Conservation (phyloP, 2,888 invertebrate species). For the Conchocele bisecta region DNA sequence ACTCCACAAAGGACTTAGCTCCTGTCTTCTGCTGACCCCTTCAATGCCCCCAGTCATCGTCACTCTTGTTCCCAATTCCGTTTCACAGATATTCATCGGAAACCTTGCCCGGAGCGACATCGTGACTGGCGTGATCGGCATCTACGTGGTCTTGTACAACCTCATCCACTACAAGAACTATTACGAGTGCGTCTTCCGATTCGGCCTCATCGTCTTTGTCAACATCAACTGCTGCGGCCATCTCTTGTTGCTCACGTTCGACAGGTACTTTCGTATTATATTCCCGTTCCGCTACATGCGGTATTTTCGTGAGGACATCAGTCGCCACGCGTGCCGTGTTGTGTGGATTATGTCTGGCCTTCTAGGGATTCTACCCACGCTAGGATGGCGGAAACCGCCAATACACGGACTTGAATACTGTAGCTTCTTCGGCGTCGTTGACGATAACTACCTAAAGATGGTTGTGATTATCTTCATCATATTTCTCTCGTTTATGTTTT, state of each 20-base stretch:
- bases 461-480: neutral
- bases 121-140: conserved; percentile 19
- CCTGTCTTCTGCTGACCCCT: too few relatives aligned
- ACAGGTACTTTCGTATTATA: conserved; percentile 35
- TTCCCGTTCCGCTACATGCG: conserved; percentile 16
- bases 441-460: neutral
- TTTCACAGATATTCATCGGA: conserved; percentile 28
- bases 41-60: too few relatives aligned
- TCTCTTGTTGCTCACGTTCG: conserved; percentile 27
- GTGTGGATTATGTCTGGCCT: conserved; percentile 11
- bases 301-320: conserved; percentile 8
- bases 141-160: conserved; percentile 24
- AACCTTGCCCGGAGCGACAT: conserved; percentile 28
- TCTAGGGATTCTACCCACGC: conserved; percentile 8
- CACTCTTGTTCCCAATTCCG: too few relatives aligned
- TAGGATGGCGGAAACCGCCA: conserved; percentile 17
- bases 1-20: too few relatives aligned
- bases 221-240: conserved; percentile 23
- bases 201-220: conserved; percentile 14
- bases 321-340: too few relatives aligned
- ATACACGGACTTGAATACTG: conserved; percentile 9
- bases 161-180: conserved; percentile 42
- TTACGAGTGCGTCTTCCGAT: conserved; percentile 35
- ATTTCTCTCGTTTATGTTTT: neutral
- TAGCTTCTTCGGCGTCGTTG: conserved; percentile 24